These are phyloP conservation scores for Condylura cristata DNA, from an alignment of 2,113 vertebrate species.

Conservation along the genomic window DNA sequence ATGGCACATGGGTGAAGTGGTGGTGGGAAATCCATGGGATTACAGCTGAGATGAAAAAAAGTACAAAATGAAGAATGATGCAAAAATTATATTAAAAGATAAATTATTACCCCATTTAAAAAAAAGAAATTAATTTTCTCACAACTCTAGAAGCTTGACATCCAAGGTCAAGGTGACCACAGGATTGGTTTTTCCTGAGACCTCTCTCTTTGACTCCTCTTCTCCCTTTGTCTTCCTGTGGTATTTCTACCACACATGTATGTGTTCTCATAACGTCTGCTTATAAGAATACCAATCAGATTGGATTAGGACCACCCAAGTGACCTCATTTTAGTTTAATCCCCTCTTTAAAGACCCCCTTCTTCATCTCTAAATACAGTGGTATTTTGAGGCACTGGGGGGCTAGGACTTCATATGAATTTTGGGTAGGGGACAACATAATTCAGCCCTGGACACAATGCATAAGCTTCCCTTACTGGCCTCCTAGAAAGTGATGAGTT, in stretches of 20 bases:
- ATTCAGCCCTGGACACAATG: neutral
- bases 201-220: neutral
- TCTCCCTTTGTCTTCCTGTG: neutral
- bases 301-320: neutral
- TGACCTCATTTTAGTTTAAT: neutral
- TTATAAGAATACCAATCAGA: neutral
- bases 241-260: neutral
- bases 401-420: neutral
- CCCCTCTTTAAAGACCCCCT: neutral
- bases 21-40: no score
- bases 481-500: neutral
- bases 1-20: no score
- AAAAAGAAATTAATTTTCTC: neutral
- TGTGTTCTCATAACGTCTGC: neutral
- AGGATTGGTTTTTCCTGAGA: neutral
- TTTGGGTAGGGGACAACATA: neutral
- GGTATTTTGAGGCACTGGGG: neutral
- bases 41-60: no score
- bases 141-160: neutral
- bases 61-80: no score
- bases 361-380: neutral
- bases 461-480: neutral
- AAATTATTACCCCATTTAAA: no score
- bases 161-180: neutral
- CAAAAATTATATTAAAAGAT: no score